These are phyloP conservation scores for Zoanthus sansibaricus DNA, from an alignment of 92 coral and sea anemone species.

Conservation along the genomic window DNA sequence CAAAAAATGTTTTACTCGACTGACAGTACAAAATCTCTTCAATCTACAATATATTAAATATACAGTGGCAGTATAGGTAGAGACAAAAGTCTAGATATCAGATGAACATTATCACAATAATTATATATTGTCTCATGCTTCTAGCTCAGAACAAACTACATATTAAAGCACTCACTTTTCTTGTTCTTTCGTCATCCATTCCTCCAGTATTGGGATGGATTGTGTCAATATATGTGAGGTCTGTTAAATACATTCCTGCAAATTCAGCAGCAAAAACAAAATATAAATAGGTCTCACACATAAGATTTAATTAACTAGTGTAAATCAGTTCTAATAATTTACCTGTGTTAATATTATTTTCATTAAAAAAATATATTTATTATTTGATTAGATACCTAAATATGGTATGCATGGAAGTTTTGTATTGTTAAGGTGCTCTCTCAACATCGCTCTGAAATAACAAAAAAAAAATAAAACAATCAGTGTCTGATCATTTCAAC, in stretches of 20 bases:
- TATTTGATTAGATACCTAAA: constrained; percentile 69
- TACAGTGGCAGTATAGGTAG: too few relatives aligned
- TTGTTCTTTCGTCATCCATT: constrained; percentile 87
- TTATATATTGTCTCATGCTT: too few relatives aligned
- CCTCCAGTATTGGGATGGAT: constrained; percentile 98
- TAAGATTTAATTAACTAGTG: too few relatives aligned
- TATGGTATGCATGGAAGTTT: constrained; percentile 97
- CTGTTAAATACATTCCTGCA: constrained; percentile 95
- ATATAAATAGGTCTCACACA: too few relatives aligned
- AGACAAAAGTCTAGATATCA: too few relatives aligned
- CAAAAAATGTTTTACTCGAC: too few relatives aligned
- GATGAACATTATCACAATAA: too few relatives aligned
- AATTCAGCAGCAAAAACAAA: neutral
- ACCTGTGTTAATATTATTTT: too few relatives aligned
- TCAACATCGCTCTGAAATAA: constrained; percentile 70
- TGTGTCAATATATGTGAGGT: constrained; percentile 92
- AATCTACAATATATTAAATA: too few relatives aligned
- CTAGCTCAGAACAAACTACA: too few relatives aligned
- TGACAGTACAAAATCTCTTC: too few relatives aligned
- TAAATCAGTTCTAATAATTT: too few relatives aligned
- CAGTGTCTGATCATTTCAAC: neutral
- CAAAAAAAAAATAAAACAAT: neutral
- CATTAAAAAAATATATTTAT: neutral
- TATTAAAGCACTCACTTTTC: constrained; percentile 63
- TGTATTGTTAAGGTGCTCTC: constrained; percentile 77